Conservation (phyloP, 2,888 invertebrate genomes). For the Octodonta nipae region DNA sequence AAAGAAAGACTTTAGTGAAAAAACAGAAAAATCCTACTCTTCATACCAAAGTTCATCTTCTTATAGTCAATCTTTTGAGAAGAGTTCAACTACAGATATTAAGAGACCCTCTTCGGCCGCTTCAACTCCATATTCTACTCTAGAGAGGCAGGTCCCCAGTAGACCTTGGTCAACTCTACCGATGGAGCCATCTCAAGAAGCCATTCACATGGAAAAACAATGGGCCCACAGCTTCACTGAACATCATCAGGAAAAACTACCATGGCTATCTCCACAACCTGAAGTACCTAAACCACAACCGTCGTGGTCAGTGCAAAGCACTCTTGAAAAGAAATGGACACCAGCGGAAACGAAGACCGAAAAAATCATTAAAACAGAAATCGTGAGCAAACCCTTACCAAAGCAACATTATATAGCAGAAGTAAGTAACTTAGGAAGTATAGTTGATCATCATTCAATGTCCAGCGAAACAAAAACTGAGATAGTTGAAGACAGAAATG, state of each 20-base stretch:
- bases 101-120: conserved; percentile 18
- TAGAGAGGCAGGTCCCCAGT: conserved; percentile 14
- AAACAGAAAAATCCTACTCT: conserved; percentile 19
- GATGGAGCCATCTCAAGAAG: conserved; percentile 44
- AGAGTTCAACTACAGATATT: conserved; percentile 38
- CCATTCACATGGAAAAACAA: conserved; percentile 52
- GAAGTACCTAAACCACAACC: conserved; percentile 25
- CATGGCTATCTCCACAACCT: conserved; percentile 38
- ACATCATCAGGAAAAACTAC: conserved; percentile 35
- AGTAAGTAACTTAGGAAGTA: conserved; percentile 32
- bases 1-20: conserved; percentile 19
- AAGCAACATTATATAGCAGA: conserved; percentile 34
- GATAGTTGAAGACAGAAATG: conserved; percentile 31
- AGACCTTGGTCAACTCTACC: conserved; percentile 22
- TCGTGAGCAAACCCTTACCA: conserved; percentile 7
- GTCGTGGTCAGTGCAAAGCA: conserved; percentile 31
- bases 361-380: conserved; percentile 14
- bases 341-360: conserved; percentile 22
- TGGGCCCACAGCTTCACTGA: conserved; percentile 45
- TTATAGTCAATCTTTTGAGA: conserved; percentile 17
- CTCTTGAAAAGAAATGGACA: conserved; percentile 32
- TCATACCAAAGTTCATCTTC: conserved; percentile 20
- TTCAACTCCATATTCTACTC: conserved; percentile 17
- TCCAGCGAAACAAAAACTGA: conserved; percentile 19
- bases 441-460: conserved; percentile 22